Conservation (phyloP, 92 coral and sea anemone genomes). For the Pocillopora meandrina region DNA sequence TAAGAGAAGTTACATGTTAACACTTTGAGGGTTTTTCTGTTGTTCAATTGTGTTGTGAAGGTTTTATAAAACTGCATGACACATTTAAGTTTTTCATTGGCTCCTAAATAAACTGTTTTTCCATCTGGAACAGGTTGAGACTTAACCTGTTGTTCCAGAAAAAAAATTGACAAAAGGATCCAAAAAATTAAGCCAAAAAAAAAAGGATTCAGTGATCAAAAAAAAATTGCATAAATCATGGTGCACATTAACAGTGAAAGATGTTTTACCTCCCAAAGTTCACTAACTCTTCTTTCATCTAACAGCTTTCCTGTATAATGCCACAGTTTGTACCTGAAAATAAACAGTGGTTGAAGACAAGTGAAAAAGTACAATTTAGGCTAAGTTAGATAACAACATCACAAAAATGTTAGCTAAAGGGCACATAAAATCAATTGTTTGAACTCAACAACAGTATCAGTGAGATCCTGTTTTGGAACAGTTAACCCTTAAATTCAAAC, state of each 20-base stretch:
- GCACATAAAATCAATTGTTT: background rate
- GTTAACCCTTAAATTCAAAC: background rate
- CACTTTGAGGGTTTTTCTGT: no score
- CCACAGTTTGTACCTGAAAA: constrained; percentile 87
- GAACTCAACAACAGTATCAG: background rate
- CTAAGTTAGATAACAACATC: background rate
- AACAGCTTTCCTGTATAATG: constrained; percentile 84
- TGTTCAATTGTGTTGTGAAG: no score
- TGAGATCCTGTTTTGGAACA: background rate
- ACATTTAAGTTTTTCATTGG: no score
- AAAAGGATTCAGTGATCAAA: background rate
- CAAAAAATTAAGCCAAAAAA: background rate
- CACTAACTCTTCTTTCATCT: constrained; percentile 63
- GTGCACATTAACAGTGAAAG: background rate
- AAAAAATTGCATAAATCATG: no score
- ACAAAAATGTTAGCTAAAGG: no score
- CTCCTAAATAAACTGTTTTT: no score
- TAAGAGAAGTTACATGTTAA: no score
- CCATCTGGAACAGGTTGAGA: constrained; percentile 87
- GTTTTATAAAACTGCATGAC: no score
- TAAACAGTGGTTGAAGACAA: background rate
- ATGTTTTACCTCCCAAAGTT: constrained; percentile 85
- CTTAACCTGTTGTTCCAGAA: constrained; percentile 70
- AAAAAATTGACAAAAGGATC: background rate
- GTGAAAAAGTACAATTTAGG: background rate